A percentile compares a stretch with the other conserved stretches of the same genome.
phyloP scores from a whole-genome alignment of 2,888 invertebrate genomes.

The Heteromyza rotundicornis region DNA sequence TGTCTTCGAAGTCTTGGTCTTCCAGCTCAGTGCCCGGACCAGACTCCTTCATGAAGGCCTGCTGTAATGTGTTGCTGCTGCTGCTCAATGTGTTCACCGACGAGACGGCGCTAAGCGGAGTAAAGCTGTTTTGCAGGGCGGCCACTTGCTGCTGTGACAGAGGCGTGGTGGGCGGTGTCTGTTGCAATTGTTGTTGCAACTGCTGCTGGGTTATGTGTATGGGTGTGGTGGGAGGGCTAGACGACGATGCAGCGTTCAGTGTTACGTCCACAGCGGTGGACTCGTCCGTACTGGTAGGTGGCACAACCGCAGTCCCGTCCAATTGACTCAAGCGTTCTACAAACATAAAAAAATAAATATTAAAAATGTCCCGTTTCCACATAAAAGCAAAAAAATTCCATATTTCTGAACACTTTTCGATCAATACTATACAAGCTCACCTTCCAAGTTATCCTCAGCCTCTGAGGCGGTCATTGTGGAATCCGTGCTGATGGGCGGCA shows the following conservation, averaged over 20 bases:
- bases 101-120: slow-evolving; percentile 15
- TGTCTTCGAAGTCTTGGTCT: slow-evolving; percentile 75
- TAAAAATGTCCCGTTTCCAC: not conserved
- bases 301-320: slow-evolving; percentile 48
- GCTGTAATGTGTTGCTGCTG: slow-evolving; percentile 42
- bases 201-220: slow-evolving; percentile 29
- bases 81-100: slow-evolving; percentile 41
- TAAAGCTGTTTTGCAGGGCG: not conserved
- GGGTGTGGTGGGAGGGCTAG: slow-evolving; percentile 33
- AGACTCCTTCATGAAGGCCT: slow-evolving; percentile 58
- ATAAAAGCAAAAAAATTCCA: no score
- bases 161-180: slow-evolving; percentile 28
- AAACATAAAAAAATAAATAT: slow-evolving; percentile 8
- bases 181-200: slow-evolving; percentile 28
- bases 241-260: slow-evolving; percentile 15
- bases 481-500: slow-evolving; percentile 45
- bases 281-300: slow-evolving; percentile 33
- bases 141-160: slow-evolving; percentile 13
- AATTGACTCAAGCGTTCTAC: slow-evolving; percentile 57
- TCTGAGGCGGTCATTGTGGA: slow-evolving; percentile 49
- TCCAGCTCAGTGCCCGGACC: slow-evolving; percentile 68
- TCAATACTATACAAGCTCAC: no score
- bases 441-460: slow-evolving; percentile 52
- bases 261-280: slow-evolving; percentile 7
- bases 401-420: no score